phyloP scores from a whole-genome alignment of 2,888 invertebrate species.

The Lamellibrachia satsuma region DNA sequence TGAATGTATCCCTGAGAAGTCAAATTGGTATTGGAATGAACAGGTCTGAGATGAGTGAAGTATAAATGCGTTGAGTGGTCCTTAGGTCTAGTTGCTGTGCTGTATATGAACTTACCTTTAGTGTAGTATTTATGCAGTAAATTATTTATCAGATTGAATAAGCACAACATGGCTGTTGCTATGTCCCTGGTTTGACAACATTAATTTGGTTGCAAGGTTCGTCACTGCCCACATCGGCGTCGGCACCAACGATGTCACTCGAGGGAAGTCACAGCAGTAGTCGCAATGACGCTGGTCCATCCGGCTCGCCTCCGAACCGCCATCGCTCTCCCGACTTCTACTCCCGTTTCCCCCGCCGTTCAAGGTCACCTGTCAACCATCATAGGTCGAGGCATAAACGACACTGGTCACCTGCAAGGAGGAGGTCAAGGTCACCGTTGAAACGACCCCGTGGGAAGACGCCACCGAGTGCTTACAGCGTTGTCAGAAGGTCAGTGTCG shows the following conservation, averaged over 20 bases:
- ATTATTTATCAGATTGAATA: too few relatives aligned
- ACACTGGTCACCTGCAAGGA: constrained; percentile 17
- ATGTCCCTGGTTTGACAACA: not conserved
- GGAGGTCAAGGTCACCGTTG: constrained; percentile 30
- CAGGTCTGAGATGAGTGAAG: not conserved
- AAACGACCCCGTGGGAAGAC: constrained; percentile 23
- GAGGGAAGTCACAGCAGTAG: not conserved
- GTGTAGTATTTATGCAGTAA: too few relatives aligned
- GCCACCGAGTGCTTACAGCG: constrained; percentile 26
- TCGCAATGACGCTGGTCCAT: not conserved
- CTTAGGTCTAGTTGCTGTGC: not conserved
- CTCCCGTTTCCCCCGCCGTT: not conserved
- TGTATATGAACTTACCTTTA: not conserved
- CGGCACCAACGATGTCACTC: not conserved
- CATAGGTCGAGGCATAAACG: constrained; percentile 8
- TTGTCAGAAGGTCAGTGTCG: constrained; percentile 25
- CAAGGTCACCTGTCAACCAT: not conserved
- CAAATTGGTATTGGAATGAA: not conserved
- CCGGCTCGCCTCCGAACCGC: constrained; percentile 17
- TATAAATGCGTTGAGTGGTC: not conserved
- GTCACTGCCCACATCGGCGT: not conserved
- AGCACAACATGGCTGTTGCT: not conserved
- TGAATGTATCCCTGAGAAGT: not conserved
- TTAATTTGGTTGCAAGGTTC: not conserved
- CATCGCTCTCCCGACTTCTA: constrained; percentile 19